These are phyloP conservation scores for Oncopodura yosiiana DNA, from an alignment of 1,140 invertebrate genomes.

Conservation along the genomic window DNA sequence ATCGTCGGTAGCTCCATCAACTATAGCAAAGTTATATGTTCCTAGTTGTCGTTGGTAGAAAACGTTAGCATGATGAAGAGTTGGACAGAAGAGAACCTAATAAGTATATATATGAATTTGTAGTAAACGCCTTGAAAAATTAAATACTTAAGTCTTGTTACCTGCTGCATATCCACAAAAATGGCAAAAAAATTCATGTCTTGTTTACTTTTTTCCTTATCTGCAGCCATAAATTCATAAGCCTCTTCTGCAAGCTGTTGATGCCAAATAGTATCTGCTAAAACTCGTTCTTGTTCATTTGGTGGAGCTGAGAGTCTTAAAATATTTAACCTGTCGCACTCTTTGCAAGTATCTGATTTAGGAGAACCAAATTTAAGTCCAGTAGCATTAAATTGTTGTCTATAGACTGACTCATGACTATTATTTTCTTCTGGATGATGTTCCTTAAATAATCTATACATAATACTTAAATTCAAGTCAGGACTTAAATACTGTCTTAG, in stretches of 20 bases:
- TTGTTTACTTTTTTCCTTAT: background rate
- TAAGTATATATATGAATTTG: background rate
- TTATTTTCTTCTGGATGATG: background rate
- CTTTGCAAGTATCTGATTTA: background rate
- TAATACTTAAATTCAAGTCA: background rate
- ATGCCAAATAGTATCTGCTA: background rate
- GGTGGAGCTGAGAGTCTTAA: no score
- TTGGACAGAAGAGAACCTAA: background rate
- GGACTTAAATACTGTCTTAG: background rate
- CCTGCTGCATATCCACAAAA: background rate
- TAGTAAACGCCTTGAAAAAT: background rate
- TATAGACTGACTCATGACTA: background rate
- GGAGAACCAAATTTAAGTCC: background rate
- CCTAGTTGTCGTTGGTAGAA: conserved; percentile 15
- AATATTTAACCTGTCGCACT: background rate
- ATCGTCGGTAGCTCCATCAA: background rate
- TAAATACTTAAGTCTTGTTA: background rate
- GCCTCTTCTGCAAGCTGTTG: background rate
- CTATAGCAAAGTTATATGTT: conserved; percentile 21
- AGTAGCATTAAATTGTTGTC: background rate
- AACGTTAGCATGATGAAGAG: background rate
- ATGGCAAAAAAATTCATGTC: background rate
- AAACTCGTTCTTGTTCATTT: background rate
- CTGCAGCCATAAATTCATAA: background rate
- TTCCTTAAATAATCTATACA: background rate